Base-by-base conservation (phyloP, 2,797 vertebrate genomes). In the Melanotaenia parkinsoni region DNA sequence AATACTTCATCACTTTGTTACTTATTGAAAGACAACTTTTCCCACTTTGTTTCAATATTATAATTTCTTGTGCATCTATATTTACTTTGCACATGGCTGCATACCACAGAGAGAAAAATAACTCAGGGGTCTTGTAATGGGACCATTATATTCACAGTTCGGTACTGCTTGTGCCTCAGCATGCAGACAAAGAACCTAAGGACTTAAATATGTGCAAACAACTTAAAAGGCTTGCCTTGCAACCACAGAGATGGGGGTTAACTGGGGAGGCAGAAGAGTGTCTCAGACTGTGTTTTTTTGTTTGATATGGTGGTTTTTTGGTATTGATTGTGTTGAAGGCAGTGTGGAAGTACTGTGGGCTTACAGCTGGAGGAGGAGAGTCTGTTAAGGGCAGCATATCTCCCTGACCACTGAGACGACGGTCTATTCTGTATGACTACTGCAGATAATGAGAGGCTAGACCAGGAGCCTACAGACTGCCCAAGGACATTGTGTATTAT, bases 401-500 rank as follows among this genome's bases (percentile, higher is more conserved):
- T 93, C 89, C 89, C 91, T 92, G 92, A 94, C 92, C 91, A 88
- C 86, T 77, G 82, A 91, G 91, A 92, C 85, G 80, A 91, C 81
- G 74, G 89, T 86, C 85, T 91, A 79, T 87, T 88, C 87, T 85
- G 81, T 89, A 89, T 88, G 82, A 91, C 91, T 88, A 80, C 86
- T 85, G 83, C 83, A 77, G 88, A 92, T 94, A 94, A 93, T 93
- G 91, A 93, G 91, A 91, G 90, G 90, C 89, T 90, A 89, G 90
- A 91, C 86, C 90, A 90, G 91, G 91, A 92, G 91, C 89, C 89
- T 89, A 87, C 87, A 86, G 86, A 93, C 87, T 88, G 93, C 93
- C 93, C 93, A 92, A 93, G 93, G 93, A 92, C 89, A 93, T 92
- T 83, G 86, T 89, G 89, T 90, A 89, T 91, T 92, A 91, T 92